Conservation (phyloP, 2,113 vertebrate species). For the Ictalurus punctatus region DNA sequence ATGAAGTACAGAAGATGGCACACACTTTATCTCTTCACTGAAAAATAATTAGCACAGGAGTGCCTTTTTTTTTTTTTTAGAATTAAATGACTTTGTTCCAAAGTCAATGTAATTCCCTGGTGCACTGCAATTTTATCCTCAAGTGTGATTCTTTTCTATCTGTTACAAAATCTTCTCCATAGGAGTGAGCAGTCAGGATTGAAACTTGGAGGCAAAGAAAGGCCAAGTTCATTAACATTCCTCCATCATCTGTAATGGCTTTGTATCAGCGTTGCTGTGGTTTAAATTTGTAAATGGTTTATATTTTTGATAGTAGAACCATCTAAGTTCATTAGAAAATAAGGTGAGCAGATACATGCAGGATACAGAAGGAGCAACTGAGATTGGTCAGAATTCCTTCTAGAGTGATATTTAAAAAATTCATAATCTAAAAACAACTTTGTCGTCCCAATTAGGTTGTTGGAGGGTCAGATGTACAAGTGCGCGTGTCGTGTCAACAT, state of each 20-base stretch:
- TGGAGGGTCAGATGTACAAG: not conserved
- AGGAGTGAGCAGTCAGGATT: not conserved
- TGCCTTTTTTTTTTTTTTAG: not conserved
- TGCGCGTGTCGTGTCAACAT: not conserved
- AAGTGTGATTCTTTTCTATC: no score
- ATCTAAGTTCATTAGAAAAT: not conserved
- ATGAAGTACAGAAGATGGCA: not conserved
- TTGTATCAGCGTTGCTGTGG: not conserved
- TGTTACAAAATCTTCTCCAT: no score
- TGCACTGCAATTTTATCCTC: no score
- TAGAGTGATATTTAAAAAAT: not conserved
- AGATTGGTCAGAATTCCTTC: not conserved
- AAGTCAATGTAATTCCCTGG: no score
- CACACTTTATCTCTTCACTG: not conserved
- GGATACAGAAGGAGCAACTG: not conserved
- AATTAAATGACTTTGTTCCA: no score
- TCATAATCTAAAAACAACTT: no score
- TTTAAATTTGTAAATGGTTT: not conserved
- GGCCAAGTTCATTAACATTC: not conserved
- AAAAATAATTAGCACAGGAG: not conserved
- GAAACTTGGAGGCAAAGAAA: not conserved
- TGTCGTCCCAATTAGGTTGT: not conserved
- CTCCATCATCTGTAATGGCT: not conserved
- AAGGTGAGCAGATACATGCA: not conserved
- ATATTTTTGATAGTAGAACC: not conserved